Evolutionary conservation across 2,888 invertebrate genomes (phyloP).

Genomic region (Xestia c-nigrum): DNA sequence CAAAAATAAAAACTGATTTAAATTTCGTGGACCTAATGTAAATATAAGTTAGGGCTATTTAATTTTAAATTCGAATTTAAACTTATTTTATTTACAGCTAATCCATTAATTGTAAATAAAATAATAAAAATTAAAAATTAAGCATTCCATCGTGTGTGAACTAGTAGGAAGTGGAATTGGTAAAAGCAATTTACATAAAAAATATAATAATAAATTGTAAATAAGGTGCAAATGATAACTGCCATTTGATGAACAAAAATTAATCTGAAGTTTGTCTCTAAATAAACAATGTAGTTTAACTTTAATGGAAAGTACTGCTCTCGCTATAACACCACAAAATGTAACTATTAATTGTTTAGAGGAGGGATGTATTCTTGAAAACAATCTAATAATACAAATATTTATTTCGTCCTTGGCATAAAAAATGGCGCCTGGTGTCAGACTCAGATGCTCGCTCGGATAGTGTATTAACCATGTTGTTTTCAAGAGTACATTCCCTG

Average conservation of each 20-base stretch:
- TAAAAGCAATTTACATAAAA: conserved; percentile 68
- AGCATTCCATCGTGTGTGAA: conserved; percentile 85
- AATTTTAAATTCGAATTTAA: conserved; percentile 63
- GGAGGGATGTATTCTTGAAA: conserved; percentile 53
- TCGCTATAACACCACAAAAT: conserved; percentile 79
- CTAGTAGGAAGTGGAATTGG: conserved; percentile 77
- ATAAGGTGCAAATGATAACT: conserved; percentile 79
- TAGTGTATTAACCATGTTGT: conserved; percentile 38
- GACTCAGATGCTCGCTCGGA: neutral
- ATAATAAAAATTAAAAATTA: conserved; percentile 72
- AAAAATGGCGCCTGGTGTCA: conserved; percentile 21
- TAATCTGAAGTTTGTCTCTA: conserved; percentile 59
- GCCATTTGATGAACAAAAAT: conserved; percentile 74
- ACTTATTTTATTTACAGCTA: conserved; percentile 67
- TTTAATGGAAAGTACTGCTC: conserved; percentile 74
- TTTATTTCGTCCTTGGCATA: neutral
- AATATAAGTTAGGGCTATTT: conserved; percentile 68
- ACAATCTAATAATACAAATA: conserved; percentile 13
- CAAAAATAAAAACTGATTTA: conserved; percentile 64
- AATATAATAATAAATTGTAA: conserved; percentile 73
- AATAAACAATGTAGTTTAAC: conserved; percentile 66
- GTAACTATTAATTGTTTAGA: conserved; percentile 62
- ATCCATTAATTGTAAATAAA: conserved; percentile 72
- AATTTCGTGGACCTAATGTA: conserved; percentile 68
- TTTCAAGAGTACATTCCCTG: conserved; percentile 69